Evolutionary conservation across 2,797 vertebrate genomes (phyloP).

Genomic region (Sebastes flavidus): DNA sequence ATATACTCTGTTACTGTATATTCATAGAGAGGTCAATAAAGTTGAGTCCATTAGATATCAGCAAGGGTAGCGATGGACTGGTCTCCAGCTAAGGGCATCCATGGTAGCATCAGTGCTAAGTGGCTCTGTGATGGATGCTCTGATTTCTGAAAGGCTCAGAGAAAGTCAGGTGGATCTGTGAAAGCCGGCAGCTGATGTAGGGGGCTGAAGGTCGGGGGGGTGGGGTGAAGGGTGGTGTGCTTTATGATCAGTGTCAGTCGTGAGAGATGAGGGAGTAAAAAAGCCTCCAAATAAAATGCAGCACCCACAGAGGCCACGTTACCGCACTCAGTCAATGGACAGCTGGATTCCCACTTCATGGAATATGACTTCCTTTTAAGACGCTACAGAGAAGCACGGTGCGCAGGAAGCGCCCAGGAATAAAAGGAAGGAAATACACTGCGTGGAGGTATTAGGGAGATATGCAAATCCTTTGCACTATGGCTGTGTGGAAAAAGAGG

Average conservation of each 20-base stretch:
- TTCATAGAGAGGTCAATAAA: conserved; percentile 62
- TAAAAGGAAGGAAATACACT: conserved; percentile 28
- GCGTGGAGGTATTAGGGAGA: conserved; percentile 44
- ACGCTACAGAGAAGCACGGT: conserved; percentile 6
- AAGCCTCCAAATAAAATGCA: conserved; percentile 46
- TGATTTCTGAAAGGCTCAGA: conserved; percentile 33
- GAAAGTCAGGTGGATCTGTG: conserved; percentile 45
- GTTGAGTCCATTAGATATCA: conserved; percentile 61
- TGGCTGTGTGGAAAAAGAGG: conserved; percentile 34
- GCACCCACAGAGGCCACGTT: conserved; percentile 34
- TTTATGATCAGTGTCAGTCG: conserved; percentile 68
- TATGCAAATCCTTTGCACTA: conserved; percentile 56
- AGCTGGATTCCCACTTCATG: conserved; percentile 31
- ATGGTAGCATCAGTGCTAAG: conserved; percentile 38
- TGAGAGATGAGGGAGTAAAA: conserved; percentile 36
- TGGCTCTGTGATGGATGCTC: conserved; percentile 59
- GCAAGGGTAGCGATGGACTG: conserved; percentile 26
- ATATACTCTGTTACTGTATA: conserved; percentile 44
- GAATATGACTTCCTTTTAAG: conserved; percentile 21
- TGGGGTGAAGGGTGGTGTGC: conserved; percentile 7
- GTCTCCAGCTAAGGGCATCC: conserved; percentile 37
- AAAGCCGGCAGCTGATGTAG: conserved; percentile 40
- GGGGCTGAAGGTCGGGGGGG: conserved; percentile 56
- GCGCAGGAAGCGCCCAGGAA: conserved; percentile 11
- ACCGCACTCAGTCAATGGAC: conserved; percentile 17